Conservation (phyloP, 1,140 invertebrate species). For the Drosophila suzukii region DNA sequence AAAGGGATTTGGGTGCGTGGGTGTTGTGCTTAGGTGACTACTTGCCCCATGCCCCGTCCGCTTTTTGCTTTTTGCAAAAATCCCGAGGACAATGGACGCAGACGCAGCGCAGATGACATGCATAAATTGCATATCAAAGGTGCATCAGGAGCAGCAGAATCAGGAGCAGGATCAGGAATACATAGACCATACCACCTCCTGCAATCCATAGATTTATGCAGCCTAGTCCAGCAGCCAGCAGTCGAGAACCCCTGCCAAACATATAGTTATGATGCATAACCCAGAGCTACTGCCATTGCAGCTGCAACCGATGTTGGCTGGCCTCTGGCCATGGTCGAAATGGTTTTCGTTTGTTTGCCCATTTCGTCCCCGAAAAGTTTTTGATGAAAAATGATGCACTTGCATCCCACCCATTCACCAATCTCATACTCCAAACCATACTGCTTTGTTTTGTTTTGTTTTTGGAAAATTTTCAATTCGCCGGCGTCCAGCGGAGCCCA, state of each 20-base stretch:
- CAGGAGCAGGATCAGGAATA: conserved; percentile 38
- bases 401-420: conserved; percentile 1
- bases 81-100: conserved; percentile 58
- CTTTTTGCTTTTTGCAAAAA: not conserved
- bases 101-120: conserved; percentile 72
- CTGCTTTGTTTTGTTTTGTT: conserved; percentile 73
- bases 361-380: conserved; percentile 23
- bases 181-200: conserved; percentile 24
- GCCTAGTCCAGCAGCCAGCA: conserved; percentile 22
- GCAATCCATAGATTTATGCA: conserved; percentile 81
- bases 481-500: conserved; percentile 71
- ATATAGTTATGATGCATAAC: conserved; percentile 81
- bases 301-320: conserved; percentile 48
- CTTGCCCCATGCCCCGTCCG: not conserved
- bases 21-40: conserved; percentile 58
- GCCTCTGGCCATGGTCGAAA: conserved; percentile 52
- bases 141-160: conserved; percentile 71
- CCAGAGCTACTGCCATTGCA: conserved; percentile 57
- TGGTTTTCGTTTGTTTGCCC: conserved; percentile 71
- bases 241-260: conserved; percentile 8
- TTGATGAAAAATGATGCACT: conserved; percentile 82
- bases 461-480: conserved; percentile 80
- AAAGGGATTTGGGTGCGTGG: conserved; percentile 59
- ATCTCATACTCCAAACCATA: conserved; percentile 19
- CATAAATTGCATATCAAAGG: conserved; percentile 82